A percentile compares a stretch with the other conserved stretches of the same genome.
These are phyloP conservation scores for human (Homo sapiens) DNA, from an alignment of 2,113 vertebrate genomes.

Conservation along the genomic window GRCh38 chr12:79192001-79192500, in stretches of 20 bases:
- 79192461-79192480: not conserved
- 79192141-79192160: not conserved
- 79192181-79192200: not conserved
- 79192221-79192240: not conserved
- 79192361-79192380: not conserved
- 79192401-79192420: not conserved
- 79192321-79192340: fast-evolving
- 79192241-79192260: not conserved
- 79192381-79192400: not conserved
- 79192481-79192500: not conserved
- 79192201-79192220: not conserved
- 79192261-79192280: not conserved
- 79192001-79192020: not conserved
- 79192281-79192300: not conserved
- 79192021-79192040: not conserved
- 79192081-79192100: not conserved
- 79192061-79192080: not conserved
- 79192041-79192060: not conserved
- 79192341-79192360: not conserved
- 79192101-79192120: not conserved
- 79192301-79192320: not conserved
- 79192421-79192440: not conserved
- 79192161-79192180: not conserved
- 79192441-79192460: not conserved
- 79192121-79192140: not conserved